Evolutionary conservation across 2,113 vertebrate species (phyloP).

Genomic region (Hydrolagus affinis): DNA sequence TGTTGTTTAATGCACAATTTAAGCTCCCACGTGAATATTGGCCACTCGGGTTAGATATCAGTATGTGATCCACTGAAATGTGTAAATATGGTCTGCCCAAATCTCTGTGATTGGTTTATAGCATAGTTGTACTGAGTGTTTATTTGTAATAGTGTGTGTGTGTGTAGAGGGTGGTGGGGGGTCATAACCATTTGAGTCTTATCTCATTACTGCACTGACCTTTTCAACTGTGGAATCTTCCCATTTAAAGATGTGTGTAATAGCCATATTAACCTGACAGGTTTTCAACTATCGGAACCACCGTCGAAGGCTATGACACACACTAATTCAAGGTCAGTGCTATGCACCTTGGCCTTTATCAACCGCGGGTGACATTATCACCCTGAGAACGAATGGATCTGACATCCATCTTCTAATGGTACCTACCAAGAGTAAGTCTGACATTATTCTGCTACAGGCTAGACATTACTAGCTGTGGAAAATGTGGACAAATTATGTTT

Average conservation of each 20-base stretch:
- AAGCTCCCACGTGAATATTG: no score
- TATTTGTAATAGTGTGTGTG: no score
- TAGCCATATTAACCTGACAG: neutral
- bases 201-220: neutral
- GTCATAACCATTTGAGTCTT: neutral
- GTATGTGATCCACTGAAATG: no score
- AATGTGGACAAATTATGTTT: neutral
- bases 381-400: neutral
- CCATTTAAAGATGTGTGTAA: neutral
- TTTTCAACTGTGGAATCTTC: neutral
- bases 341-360: neutral
- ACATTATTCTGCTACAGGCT: neutral
- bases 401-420: neutral
- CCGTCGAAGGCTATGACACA: neutral
- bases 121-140: neutral
- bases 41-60: no score
- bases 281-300: neutral
- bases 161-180: no score
- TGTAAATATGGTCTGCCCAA: neutral
- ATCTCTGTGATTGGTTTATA: neutral
- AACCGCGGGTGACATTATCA: neutral
- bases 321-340: neutral
- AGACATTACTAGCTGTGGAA: neutral
- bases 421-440: neutral
- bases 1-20: no score